Evolutionary conservation across 2,888 invertebrate genomes (phyloP), one percentile per base, ranked within the genome.

Genomic region (Agrochola lota): DNA sequence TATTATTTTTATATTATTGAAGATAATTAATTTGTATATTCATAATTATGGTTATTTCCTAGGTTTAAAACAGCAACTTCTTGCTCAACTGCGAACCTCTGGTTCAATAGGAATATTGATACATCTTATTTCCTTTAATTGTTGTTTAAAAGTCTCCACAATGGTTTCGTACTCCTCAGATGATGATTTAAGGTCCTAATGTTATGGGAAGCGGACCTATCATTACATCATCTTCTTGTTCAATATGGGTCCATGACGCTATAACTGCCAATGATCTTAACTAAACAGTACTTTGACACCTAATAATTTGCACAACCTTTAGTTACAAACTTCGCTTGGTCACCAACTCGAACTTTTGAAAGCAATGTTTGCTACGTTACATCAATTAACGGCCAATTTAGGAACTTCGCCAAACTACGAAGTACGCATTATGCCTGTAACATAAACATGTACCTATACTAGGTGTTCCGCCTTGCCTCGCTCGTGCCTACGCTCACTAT

Each of bases 401-500:
- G 73, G n/a, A 8, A 64, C 74, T 78, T 62, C 6, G 2, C 23
- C 5, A 66, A 83, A 81, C 66, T 0, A 4, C 66, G 1, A 1
- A 69, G 8, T 55, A 43, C 15, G 5, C 15, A 70, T 69, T 76
- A 8, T 73, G 23, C 43, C 77, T 79, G 81, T 73, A 83, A 85
- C 87, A 80, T 71, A 71, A 76, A 78, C 83, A 80, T 78, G 71
- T 84, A 81, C 66, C 49, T 87, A 80, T 80, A 87, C 88, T 71
- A 76, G 75, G 79, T 79, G 84, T 88, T 79, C 79, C 87, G 82
- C 87, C 84, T 83, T 88, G 86, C 86, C 84, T 23, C 83, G 85
- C 90, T 87, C 86, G 89, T 88, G 88, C 89, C 87, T 83, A 85
- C 88, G 87, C 86, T 87, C 85, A 69, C 83, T 90, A 90, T 90